Percentiles rank a stretch among this genome's conserved stretches.
phyloP scores from a whole-genome alignment of 2,888 invertebrate species.

The Eucera pruinosa region DNA sequence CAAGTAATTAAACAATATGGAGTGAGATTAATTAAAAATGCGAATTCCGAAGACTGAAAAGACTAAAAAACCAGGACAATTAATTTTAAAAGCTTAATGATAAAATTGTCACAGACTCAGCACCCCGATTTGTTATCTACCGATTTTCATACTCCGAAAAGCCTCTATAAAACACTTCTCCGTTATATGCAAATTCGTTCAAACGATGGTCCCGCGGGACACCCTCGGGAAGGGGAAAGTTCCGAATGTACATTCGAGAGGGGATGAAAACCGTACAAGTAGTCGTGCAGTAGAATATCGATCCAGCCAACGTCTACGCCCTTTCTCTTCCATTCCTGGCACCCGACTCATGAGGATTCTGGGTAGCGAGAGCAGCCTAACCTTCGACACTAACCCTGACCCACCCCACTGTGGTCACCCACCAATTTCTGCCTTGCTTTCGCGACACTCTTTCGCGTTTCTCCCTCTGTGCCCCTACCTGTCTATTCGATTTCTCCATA shows the following conservation, averaged over 20 bases:
- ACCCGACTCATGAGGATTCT: conserved; percentile 28
- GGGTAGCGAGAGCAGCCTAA: conserved; percentile 63
- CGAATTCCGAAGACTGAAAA: neutral
- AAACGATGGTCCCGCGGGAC: neutral
- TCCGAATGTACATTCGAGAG: conserved; percentile 8
- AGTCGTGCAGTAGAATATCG: conserved; percentile 60
- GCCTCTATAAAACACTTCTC: no score
- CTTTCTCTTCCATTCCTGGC: conserved; percentile 21
- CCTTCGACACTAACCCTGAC: conserved; percentile 77
- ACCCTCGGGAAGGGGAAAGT: conserved; percentile 8
- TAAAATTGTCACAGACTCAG: no score
- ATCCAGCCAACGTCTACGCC: conserved; percentile 50
- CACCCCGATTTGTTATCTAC: neutral
- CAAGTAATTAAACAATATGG: no score
- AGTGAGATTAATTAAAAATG: neutral
- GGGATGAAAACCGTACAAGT: conserved; percentile 36
- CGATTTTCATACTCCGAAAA: neutral
- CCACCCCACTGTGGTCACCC: conserved; percentile 64
- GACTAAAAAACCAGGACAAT: neutral
- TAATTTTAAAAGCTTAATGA: no score
- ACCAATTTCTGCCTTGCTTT: conserved; percentile 49
- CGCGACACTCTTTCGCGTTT: conserved; percentile 20
- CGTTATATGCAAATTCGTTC: conserved; percentile 40
- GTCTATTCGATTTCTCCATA: neutral
- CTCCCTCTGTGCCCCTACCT: neutral